Evolutionary conservation across 2,888 invertebrate species (phyloP).

Genomic region (Calephelis perditalis): DNA sequence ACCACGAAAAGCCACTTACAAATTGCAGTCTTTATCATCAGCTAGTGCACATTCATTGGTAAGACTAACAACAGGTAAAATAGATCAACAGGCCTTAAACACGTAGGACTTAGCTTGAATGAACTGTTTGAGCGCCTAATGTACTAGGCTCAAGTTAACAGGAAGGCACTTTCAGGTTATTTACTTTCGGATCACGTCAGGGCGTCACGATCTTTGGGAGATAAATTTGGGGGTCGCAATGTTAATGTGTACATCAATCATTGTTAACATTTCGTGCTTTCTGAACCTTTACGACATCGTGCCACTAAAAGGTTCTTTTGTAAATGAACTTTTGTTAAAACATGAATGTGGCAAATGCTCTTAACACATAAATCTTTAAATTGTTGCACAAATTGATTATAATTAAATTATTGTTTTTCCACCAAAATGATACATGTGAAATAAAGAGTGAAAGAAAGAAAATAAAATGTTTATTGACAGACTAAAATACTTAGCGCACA

Average conservation of each 20-base stretch:
- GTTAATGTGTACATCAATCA: slow-evolving; percentile 57
- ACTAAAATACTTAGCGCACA: too few relatives aligned
- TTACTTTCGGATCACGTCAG: slow-evolving; percentile 23
- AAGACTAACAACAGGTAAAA: too few relatives aligned
- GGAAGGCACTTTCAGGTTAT: slow-evolving; percentile 24
- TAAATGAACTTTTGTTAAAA: slow-evolving; percentile 19
- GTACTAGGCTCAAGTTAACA: slow-evolving; percentile 6
- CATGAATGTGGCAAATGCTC: not conserved
- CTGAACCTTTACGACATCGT: slow-evolving; percentile 21
- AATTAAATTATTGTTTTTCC: too few relatives aligned
- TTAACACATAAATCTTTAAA: not conserved
- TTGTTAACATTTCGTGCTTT: slow-evolving; percentile 38
- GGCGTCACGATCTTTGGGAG: slow-evolving; percentile 31
- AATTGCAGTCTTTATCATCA: too few relatives aligned
- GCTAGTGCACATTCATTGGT: too few relatives aligned
- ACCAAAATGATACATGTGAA: too few relatives aligned
- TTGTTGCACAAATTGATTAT: too few relatives aligned
- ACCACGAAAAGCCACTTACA: too few relatives aligned
- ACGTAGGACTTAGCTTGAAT: too few relatives aligned
- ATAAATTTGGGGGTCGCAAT: slow-evolving; percentile 47
- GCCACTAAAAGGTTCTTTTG: slow-evolving; percentile 16
- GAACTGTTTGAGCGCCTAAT: not conserved
- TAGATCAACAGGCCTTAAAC: too few relatives aligned
- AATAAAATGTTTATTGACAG: too few relatives aligned
- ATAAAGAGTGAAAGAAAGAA: too few relatives aligned